Conservation (phyloP, 2,888 invertebrate species). For the Drosophila austrosaltans region DNA sequence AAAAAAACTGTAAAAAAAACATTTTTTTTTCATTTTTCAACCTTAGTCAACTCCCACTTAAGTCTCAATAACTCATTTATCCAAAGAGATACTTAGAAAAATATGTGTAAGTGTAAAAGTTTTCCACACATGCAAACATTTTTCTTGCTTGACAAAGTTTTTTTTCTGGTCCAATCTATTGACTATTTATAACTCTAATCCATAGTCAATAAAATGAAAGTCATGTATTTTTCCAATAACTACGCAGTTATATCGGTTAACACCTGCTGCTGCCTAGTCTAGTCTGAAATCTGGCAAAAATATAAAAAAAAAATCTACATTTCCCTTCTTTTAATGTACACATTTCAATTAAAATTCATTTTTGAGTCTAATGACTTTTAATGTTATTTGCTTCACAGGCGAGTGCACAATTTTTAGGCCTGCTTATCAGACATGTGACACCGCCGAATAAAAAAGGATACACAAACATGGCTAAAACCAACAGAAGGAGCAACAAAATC, state of each 20-base stretch:
- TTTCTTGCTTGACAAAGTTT: conserved; percentile 49
- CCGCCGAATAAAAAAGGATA: conserved; percentile 34
- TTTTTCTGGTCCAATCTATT: conserved; percentile 21
- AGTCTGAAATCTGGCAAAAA: too few relatives aligned
- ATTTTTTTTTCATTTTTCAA: conserved; percentile 13
- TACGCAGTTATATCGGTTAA: conserved; percentile 7
- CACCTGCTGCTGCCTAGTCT: conserved; percentile 36
- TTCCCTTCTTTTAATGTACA: conserved; percentile 11
- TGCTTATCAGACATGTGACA: conserved; percentile 73
- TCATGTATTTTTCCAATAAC: not conserved
- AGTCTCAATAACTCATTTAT: conserved; percentile 14
- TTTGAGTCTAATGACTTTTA: conserved; percentile 74
- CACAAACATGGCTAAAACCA: conserved; percentile 21
- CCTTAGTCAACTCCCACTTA: conserved; percentile 8
- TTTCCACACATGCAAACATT: conserved; percentile 35
- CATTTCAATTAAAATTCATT: conserved; percentile 68
- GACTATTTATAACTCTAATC: conserved; percentile 57
- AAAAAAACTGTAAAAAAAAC: conserved; percentile 25
- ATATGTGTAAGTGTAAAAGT: conserved; percentile 19
- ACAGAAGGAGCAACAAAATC: conserved; percentile 6
- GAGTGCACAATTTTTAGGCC: conserved; percentile 67
- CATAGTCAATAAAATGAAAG: conserved; percentile 25
- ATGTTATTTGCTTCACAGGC: conserved; percentile 76
- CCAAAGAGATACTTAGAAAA: not conserved
- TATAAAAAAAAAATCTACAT: not conserved